Evolutionary conservation across 2,113 vertebrate species (phyloP), one percentile per base, ranked within the genome.

Genomic region (Mesembrinibis cayennensis): DNA sequence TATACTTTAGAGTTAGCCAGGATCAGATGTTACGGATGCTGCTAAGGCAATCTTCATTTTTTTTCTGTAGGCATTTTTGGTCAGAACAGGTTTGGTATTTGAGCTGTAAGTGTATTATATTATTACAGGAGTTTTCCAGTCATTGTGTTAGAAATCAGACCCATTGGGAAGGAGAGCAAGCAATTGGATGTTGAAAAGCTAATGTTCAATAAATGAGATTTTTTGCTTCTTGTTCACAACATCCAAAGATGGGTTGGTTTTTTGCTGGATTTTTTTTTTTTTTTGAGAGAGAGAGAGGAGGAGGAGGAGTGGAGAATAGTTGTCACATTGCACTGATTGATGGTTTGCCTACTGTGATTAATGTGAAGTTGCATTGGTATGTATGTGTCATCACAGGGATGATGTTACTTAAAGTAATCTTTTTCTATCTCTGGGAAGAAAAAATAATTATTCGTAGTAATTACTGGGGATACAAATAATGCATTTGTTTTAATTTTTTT

Each of bases 261-360:
- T 34, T 42, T 36, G 21, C 13, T 25, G 11, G 49, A 6, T 23
- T 23, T 23, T 23, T 25, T 50, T 50, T 50, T 50, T 14, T 50
- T 14, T 22, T 50, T 50, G 23, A 38, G 38, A 38, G 38, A 40
- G 40, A 47, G 69, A 77, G 42, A 72, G 82, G 61, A 83, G 53
- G 86, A 78, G 55, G 52, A 77, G 58, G 55, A 81, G 53, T 73
- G 50, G 45, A 88, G 85, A 88, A 30, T 9, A 73, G 36, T 88
- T 96, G 85, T 90, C 90, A 76, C 65, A 61, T 80, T 72, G 58
- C 66, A 61, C 40, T 91, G 93, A 95, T 94, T 89, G 84, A 89
- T 88, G 45, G 62, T 65, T 89, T 92, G 84, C 66, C 71, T 92
- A 1, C 77, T 76, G 83, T 89, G 91, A 84, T 94, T 96, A 89